These are phyloP conservation scores for Lycaon pictus DNA, from an alignment of 2,113 vertebrate species.

Conservation along the genomic window DNA sequence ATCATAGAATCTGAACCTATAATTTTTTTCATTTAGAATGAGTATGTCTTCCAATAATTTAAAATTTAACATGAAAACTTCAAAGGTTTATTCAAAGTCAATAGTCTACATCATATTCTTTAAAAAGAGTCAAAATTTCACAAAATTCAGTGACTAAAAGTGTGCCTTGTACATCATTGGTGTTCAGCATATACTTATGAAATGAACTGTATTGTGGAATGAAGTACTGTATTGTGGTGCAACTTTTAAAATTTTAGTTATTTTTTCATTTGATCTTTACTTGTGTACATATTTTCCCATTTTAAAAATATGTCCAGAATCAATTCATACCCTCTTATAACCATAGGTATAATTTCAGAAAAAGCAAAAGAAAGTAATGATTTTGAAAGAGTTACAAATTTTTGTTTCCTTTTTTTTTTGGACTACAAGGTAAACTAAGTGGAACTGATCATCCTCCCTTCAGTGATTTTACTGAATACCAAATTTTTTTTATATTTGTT, in stretches of 20 bases:
- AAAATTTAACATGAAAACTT: conserved; percentile 42
- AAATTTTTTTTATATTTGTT: neutral
- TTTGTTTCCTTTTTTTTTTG: neutral
- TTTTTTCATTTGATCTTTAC: neutral
- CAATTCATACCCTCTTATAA: neutral
- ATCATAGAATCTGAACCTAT: neutral
- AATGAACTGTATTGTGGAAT: neutral
- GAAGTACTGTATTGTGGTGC: neutral
- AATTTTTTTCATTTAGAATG: conserved; percentile 40
- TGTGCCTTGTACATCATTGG: neutral
- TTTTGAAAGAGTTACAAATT: neutral
- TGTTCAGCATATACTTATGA: neutral
- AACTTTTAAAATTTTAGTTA: neutral
- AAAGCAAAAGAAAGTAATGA: neutral
- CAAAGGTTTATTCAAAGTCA: neutral
- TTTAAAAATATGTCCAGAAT: neutral
- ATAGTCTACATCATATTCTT: neutral
- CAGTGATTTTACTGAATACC: neutral
- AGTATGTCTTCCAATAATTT: conserved; percentile 49
- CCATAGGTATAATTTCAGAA: neutral
- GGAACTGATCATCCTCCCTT: neutral
- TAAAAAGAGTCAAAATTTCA: neutral
- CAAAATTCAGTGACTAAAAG: neutral
- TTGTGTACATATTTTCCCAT: neutral
- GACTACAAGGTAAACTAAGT: neutral